phyloP scores from a whole-genome alignment of 1,140 invertebrate species.

The Geopemphigus sp. region DNA sequence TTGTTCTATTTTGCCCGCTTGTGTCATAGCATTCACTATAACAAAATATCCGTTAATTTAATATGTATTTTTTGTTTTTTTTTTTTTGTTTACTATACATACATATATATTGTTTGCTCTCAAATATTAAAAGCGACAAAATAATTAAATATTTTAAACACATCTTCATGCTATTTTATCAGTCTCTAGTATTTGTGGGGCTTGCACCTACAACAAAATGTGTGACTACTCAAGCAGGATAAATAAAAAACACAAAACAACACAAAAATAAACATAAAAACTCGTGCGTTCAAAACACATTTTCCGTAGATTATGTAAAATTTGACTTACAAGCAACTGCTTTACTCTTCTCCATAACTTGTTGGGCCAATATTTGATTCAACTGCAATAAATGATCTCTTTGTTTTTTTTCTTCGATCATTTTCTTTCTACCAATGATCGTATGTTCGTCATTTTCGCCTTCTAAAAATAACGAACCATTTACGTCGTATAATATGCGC shows the following conservation, averaged over 20 bases:
- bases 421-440: conserved; percentile 60
- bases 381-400: conserved; percentile 82
- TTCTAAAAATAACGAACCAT: conserved; percentile 53
- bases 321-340: conserved; percentile 78
- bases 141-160: conserved; percentile 32
- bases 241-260: conserved; percentile 24
- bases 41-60: conserved; percentile 42
- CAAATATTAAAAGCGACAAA: not conserved
- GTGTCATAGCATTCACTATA: conserved; percentile 73
- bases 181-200: conserved; percentile 47
- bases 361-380: conserved; percentile 87
- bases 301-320: conserved; percentile 11
- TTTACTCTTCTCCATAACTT: conserved; percentile 91
- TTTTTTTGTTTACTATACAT: too few species aligned
- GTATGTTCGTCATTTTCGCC: conserved; percentile 56
- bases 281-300: conserved; percentile 45
- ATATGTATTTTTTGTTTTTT: too few species aligned
- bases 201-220: conserved; percentile 49
- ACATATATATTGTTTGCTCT: too few species aligned
- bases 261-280: conserved; percentile 19
- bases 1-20: conserved; percentile 54
- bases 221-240: conserved; percentile 45
- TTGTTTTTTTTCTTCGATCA: conserved; percentile 79
- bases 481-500: not conserved
- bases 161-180: conserved; percentile 41